Evolutionary conservation across 2,113 vertebrate species (phyloP).

Genomic region (Sminthopsis crassicaudata): DNA sequence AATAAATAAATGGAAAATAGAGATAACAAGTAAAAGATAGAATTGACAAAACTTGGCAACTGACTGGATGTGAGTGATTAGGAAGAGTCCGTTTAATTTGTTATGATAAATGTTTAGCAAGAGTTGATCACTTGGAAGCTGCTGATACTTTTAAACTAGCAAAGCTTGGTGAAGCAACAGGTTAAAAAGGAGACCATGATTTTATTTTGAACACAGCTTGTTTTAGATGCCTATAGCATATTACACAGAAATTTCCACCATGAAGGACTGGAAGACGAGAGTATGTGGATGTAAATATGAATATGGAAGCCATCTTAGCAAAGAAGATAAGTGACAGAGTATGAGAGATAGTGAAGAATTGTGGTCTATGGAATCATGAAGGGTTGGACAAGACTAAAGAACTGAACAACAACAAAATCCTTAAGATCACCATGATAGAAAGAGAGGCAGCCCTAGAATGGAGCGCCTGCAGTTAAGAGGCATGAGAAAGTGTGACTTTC

Average conservation of each 20-base stretch:
- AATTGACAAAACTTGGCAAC: neutral
- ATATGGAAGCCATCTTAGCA: neutral
- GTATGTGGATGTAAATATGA: neutral
- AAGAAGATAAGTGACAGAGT: neutral
- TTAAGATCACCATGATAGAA: neutral
- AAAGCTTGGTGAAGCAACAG: neutral
- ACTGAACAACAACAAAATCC: neutral
- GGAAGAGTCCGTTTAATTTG: neutral
- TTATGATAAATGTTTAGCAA: neutral
- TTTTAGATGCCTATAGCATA: neutral
- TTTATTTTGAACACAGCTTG: neutral
- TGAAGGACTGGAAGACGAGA: neutral
- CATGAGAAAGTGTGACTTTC: neutral
- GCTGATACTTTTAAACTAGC: neutral
- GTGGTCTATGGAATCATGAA: neutral
- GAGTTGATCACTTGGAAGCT: neutral
- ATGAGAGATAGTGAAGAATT: neutral
- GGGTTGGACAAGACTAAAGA: neutral
- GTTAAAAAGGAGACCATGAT: neutral
- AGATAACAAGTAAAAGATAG: neutral
- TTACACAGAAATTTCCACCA: neutral
- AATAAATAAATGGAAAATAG: too few relatives aligned
- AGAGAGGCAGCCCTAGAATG: neutral
- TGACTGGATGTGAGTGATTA: neutral
- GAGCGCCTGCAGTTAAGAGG: neutral